These are phyloP conservation scores for Tachysurus vachellii DNA, from an alignment of 2,113 vertebrate genomes.

Conservation along the genomic window DNA sequence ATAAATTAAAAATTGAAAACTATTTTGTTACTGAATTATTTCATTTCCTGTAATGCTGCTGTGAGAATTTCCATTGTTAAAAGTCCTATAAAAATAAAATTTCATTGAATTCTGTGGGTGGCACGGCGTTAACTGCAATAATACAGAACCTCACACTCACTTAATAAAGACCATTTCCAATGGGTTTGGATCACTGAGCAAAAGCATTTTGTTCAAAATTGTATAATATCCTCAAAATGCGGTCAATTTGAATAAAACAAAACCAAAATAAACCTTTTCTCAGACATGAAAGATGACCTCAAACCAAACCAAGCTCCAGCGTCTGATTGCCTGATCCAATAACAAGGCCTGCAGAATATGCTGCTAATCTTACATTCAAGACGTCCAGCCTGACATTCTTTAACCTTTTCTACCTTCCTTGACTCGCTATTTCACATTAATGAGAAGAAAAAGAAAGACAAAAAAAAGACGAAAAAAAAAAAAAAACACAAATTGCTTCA, in stretches of 20 bases:
- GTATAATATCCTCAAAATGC: not conserved
- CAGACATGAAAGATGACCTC: not conserved
- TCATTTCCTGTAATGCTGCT: too few relatives aligned
- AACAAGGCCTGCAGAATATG: not conserved
- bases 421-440: slow-evolving; percentile 7
- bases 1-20: too few relatives aligned
- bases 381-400: not conserved
- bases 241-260: not conserved
- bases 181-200: not conserved
- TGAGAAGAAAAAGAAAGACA: too few relatives aligned
- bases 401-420: slow-evolving; percentile 10
- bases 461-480: not conserved
- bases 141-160: too few relatives aligned
- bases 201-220: not conserved
- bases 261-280: not conserved
- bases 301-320: not conserved
- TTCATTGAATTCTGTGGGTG: not conserved
- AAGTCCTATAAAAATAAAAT: too few relatives aligned
- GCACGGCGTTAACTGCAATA: not conserved
- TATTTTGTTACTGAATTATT: too few relatives aligned
- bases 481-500: slow-evolving; percentile 10
- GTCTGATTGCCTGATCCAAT: not conserved
- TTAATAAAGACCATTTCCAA: not conserved
- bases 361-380: slow-evolving; percentile 11
- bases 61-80: too few relatives aligned